Evolutionary conservation across 2,888 invertebrate species (phyloP).

Genomic region (Teleiodes luculella): DNA sequence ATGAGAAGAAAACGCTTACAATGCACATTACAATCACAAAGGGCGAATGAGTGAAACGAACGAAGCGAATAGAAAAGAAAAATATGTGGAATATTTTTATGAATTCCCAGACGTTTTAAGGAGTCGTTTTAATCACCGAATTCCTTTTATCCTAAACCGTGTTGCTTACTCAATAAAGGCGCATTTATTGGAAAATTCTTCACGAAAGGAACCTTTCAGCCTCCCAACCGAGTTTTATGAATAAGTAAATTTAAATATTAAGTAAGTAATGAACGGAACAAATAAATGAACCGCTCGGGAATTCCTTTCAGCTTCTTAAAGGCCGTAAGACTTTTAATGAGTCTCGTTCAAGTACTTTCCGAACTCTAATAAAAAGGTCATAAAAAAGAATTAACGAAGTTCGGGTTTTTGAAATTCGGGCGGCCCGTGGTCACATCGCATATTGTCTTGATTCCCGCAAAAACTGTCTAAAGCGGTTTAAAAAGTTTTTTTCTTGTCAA

Average conservation of each 20-base stretch:
- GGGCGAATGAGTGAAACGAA: not conserved
- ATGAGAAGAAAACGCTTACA: not conserved
- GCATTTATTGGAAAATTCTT: constrained; percentile 63
- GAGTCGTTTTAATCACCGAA: constrained; percentile 48
- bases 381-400: constrained; percentile 60
- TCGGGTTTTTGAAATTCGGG: constrained; percentile 35
- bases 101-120: constrained; percentile 14
- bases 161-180: constrained; percentile 55
- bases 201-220: constrained; percentile 33
- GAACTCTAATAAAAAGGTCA: constrained; percentile 68
- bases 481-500: too few relatives aligned
- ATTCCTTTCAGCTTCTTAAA: constrained; percentile 53
- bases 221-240: constrained; percentile 38
- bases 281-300: constrained; percentile 53
- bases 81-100: constrained; percentile 10
- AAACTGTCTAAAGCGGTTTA: too few relatives aligned
- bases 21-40: not conserved
- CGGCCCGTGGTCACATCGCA: constrained; percentile 24
- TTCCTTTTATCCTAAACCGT: constrained; percentile 50
- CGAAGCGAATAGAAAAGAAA: not conserved
- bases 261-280: constrained; percentile 60
- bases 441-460: too few relatives aligned
- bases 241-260: constrained; percentile 52
- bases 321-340: constrained; percentile 65
- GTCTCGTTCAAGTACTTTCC: constrained; percentile 59